A percentile compares a stretch with the other conserved stretches of the same genome.
Evolutionary conservation across 2,888 invertebrate genomes (phyloP).

Genomic region (Leptinotarsa tumamoca): DNA sequence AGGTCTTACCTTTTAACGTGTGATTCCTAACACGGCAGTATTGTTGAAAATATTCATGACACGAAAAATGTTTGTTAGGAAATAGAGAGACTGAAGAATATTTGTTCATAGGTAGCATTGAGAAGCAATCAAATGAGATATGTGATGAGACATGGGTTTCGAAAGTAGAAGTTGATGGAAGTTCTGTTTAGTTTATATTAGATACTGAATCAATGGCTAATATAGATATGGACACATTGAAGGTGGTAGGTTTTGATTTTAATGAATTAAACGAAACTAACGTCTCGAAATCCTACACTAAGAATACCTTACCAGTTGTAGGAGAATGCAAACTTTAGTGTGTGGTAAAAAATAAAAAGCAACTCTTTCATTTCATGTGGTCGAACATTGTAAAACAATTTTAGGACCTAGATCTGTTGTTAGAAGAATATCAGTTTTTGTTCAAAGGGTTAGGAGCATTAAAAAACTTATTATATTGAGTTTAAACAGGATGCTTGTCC

Average conservation of each 20-base stretch:
- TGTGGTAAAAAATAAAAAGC: not conserved
- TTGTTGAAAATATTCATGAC: too few relatives aligned
- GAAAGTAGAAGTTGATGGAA: not conserved
- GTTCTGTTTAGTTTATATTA: not conserved
- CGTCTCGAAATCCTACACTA: not conserved
- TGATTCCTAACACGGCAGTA: too few relatives aligned
- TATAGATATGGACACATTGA: conserved; percentile 5
- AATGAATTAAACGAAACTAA: not conserved
- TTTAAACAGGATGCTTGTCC: conserved; percentile 31
- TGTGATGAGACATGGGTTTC: not conserved
- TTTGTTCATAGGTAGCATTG: not conserved
- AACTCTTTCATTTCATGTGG: conserved; percentile 19
- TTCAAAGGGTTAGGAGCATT: conserved; percentile 35
- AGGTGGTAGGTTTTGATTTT: conserved; percentile 9
- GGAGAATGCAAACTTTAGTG: not conserved
- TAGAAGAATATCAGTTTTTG: conserved; percentile 40
- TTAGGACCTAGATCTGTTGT: conserved; percentile 32
- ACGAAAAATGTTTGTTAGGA: too few relatives aligned
- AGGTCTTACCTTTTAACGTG: too few relatives aligned
- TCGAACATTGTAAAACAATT: conserved; percentile 30
- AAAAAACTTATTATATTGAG: conserved; percentile 34
- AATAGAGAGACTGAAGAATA: too few relatives aligned
- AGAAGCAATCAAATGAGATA: not conserved
- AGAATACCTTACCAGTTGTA: not conserved
- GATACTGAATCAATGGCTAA: conserved; percentile 23